A percentile compares a stretch with the other conserved stretches of the same genome.
These are phyloP conservation scores for Nemotelus pantherinus DNA, from an alignment of 2,888 invertebrate species.

Conservation along the genomic window DNA sequence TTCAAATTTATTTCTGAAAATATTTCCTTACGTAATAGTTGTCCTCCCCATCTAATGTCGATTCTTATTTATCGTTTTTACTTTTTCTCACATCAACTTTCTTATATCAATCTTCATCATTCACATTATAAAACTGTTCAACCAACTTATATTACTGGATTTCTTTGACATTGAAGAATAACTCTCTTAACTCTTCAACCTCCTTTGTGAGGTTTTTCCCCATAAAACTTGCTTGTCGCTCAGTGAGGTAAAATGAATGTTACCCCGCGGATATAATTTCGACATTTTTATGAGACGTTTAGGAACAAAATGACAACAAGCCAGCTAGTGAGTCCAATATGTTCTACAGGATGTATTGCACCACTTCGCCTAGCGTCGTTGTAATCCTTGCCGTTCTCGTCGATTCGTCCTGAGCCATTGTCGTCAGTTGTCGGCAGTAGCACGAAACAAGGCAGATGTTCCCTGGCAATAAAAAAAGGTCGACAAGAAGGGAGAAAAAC, in stretches of 20 bases:
- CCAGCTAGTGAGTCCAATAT: not conserved
- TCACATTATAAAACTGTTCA: not conserved
- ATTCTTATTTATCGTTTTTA: no score
- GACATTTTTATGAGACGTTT: constrained; percentile 36
- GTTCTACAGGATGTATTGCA: no score
- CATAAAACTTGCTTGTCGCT: not conserved
- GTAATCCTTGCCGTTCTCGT: no score
- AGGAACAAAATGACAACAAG: constrained; percentile 31
- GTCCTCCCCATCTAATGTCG: no score
- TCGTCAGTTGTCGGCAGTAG: not conserved
- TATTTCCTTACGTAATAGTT: no score
- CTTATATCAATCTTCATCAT: no score
- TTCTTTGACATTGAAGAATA: constrained; percentile 29
- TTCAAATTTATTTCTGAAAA: no score
- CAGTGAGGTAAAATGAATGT: constrained; percentile 25
- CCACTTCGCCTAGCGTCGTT: no score
- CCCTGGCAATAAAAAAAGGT: constrained; percentile 6
- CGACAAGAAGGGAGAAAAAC: not conserved
- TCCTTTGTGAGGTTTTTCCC: constrained; percentile 7
- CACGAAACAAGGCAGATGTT: constrained; percentile 21
- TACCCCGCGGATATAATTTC: constrained; percentile 29
- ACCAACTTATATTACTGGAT: not conserved
- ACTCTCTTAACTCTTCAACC: constrained; percentile 10
- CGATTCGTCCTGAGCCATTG: not conserved
- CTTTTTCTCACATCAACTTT: no score